Evolutionary conservation across 2,797 vertebrate genomes (phyloP).

Genomic region (Cynopterus sphinx): DNA sequence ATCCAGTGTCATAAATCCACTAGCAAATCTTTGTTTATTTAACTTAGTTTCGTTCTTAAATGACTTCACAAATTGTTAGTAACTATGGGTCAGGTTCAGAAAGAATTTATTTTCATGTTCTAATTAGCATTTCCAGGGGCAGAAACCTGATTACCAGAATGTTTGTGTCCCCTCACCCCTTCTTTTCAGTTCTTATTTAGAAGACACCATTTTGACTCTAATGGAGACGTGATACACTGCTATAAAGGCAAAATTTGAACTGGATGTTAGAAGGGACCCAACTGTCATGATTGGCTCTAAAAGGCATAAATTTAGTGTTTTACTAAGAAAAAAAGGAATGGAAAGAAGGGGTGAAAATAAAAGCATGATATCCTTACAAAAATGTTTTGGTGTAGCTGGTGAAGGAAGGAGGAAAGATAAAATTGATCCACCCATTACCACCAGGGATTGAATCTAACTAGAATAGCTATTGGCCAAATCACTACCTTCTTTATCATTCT

Average conservation of each 20-base stretch:
- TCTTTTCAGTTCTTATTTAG: not conserved
- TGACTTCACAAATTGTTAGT: slow-evolving; percentile 18
- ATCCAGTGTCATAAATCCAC: not conserved
- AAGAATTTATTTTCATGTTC: not conserved
- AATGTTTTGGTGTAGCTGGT: not conserved
- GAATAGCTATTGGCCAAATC: not conserved
- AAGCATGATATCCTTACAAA: not conserved
- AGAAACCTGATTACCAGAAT: not conserved
- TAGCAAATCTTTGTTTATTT: not conserved
- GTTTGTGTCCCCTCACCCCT: not conserved
- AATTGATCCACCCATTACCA: not conserved
- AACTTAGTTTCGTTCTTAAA: slow-evolving; percentile 21
- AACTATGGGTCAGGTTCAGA: slow-evolving; percentile 3
- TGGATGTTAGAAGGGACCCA: not conserved
- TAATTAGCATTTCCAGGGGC: not conserved
- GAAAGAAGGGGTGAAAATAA: not conserved
- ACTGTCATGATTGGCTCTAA: not conserved
- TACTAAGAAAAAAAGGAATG: not conserved
- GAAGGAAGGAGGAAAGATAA: not conserved
- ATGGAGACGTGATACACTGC: not conserved
- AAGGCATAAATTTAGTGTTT: not conserved
- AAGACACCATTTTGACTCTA: not conserved
- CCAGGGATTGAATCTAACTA: not conserved
- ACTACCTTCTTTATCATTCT: not conserved
- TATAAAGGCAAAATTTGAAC: not conserved